Evolutionary conservation across 1,140 invertebrate species (phyloP), one percentile per base, ranked within the genome.

Genomic region (Cydia amplana): DNA sequence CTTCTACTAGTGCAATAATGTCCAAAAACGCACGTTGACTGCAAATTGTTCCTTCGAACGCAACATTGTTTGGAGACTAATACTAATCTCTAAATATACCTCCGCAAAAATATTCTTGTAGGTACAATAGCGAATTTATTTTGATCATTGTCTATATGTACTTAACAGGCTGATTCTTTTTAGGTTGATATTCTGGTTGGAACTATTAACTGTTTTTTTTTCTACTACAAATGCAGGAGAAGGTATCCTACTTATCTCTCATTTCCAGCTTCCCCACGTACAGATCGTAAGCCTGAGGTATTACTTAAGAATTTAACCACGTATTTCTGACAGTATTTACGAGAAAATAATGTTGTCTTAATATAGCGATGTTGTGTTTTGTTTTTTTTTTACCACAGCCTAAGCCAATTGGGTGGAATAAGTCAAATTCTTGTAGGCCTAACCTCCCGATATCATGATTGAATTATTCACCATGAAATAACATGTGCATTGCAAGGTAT

Each of bases 241-340:
- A 60, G 7, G 55, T 23, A 60, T 23, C 55, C 51, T 55, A 55
- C 51, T 55, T 55, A 55, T 55, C 51, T 55, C 51, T n/a, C 51
- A 18, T 55, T 55, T 14, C 51, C 51, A 55, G 51, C 51, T 23
- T 10, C 7, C 9, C 55, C 18, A 23, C 51, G 18, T 55, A 18
- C 16, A 60, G 55, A 60, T 23, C 55, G 55, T 60, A 23, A 60
- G 55, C 20, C 55, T 23, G 55, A 60, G 55, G 55, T 23, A 60
- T 23, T 60, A 60, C 20, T 60, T 60, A 20, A 18, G n/a, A 55
- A n/a, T 55, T 55, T 20, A 55, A 55, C 51, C 51, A 55, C 51
- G 51, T 55, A 55, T n/a, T 55, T 55, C 51, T 55, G n/a, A n/a
- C 7, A 16, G 51, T 55, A 55, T 55, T 55, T 55, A 55, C 51